Conservation (phyloP, 2,888 invertebrate genomes). For the Trissolcus brochymenae region DNA sequence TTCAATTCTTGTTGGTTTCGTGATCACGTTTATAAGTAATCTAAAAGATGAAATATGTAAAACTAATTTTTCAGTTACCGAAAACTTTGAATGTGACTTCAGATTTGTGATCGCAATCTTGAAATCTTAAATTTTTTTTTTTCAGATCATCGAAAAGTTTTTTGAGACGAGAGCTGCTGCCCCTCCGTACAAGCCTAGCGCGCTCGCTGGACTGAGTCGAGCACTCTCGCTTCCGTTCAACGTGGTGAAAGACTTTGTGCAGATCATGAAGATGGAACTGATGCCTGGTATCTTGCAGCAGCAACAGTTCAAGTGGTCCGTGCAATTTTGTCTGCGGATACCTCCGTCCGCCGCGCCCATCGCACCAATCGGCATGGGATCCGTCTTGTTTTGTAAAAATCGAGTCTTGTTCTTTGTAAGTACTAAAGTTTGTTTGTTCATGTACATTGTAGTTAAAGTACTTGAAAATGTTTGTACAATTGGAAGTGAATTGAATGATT, state of each 20-base stretch:
- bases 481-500: too few species aligned
- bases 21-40: too few species aligned
- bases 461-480: too few species aligned
- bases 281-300: conserved; percentile 80
- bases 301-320: conserved; percentile 88
- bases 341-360: conserved; percentile 92
- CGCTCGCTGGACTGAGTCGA: conserved; percentile 90
- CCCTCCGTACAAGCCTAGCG: conserved; percentile 93
- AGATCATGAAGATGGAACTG: conserved; percentile 85
- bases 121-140: conserved; percentile 20
- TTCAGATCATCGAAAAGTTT: conserved; percentile 91
- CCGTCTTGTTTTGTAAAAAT: conserved; percentile 88
- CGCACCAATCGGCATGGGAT: conserved; percentile 77
- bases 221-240: conserved; percentile 90
- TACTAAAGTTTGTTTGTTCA: too few species aligned
- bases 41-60: too few species aligned
- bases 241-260: conserved; percentile 93
- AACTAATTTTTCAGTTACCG: too few species aligned
- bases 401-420: conserved; percentile 96
- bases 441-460: too few species aligned
- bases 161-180: conserved; percentile 93
- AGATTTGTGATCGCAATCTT: too few species aligned
- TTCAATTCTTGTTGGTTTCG: too few species aligned
- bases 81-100: too few species aligned
- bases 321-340: conserved; percentile 94